A percentile compares a stretch with the other conserved stretches of the same genome.
Conservation (phyloP, 2,113 vertebrate genomes). For the Tragulus kanchil region DNA sequence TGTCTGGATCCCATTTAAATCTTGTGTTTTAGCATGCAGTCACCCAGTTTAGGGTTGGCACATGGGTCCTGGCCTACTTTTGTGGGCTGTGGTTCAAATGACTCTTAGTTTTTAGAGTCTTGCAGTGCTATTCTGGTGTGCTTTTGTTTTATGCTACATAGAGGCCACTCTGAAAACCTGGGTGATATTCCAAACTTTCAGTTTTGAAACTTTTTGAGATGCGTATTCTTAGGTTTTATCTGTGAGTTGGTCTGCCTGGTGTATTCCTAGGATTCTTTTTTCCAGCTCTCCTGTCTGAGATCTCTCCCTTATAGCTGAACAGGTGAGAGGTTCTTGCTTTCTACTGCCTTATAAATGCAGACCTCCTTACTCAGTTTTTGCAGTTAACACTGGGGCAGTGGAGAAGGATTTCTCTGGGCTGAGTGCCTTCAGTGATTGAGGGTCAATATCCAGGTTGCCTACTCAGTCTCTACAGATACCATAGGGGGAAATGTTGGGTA, state of each 20-base stretch:
- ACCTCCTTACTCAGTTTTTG: slow-evolving; percentile 4
- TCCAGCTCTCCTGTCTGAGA: neutral
- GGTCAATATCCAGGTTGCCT: neutral
- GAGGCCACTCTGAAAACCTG: neutral
- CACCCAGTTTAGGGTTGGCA: neutral
- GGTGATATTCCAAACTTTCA: neutral
- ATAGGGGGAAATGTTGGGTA: neutral
- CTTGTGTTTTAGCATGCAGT: slow-evolving; percentile 12
- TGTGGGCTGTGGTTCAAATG: slow-evolving; percentile 29
- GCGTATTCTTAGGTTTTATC: neutral
- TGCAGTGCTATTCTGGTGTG: neutral
- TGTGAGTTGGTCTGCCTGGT: neutral
- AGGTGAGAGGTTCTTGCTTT: neutral
- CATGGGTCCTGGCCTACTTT: slow-evolving; percentile 50
- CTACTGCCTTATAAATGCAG: neutral
- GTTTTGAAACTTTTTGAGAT: neutral
- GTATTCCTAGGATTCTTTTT: neutral
- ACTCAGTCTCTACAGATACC: neutral
- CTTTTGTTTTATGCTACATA: neutral
- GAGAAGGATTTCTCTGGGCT: neutral
- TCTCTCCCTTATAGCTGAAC: neutral
- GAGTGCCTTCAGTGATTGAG: neutral
- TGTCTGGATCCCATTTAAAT: slow-evolving; percentile 19
- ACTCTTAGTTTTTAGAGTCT: neutral
- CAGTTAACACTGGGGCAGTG: neutral